Conservation (phyloP, 1,140 invertebrate species). For the Dufourea novaeangliae region DNA sequence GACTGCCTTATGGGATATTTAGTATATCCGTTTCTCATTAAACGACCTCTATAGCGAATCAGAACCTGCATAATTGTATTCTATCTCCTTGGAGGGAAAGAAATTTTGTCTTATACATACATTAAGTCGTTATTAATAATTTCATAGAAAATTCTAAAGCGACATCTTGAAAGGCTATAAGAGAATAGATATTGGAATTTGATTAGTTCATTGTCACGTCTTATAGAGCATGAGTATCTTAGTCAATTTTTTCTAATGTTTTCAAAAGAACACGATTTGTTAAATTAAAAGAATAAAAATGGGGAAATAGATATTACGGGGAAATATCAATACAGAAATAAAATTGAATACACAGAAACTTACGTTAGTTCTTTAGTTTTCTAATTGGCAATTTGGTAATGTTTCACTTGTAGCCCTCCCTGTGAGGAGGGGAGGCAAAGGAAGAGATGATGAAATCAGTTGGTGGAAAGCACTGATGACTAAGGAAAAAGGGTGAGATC, state of each 20-base stretch:
- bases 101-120: background rate
- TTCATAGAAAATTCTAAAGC: slow-evolving; percentile 16
- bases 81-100: slow-evolving; percentile 4
- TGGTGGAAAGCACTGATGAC: slow-evolving; percentile 54
- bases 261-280: slow-evolving; percentile 29
- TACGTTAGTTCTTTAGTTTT: slow-evolving; percentile 65
- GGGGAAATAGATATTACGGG: slow-evolving; percentile 50
- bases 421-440: slow-evolving; percentile 78
- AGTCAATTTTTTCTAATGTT: slow-evolving; percentile 22
- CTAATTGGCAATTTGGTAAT: slow-evolving; percentile 81
- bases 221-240: slow-evolving; percentile 2
- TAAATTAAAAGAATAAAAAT: slow-evolving; percentile 32
- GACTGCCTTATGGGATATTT: slow-evolving; percentile 80
- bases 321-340: slow-evolving; percentile 63
- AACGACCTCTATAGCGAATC: slow-evolving; percentile 25
- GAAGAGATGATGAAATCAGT: slow-evolving; percentile 68
- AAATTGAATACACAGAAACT: slow-evolving; percentile 60
- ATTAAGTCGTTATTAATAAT: background rate
- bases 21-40: slow-evolving; percentile 61
- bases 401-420: slow-evolving; percentile 82
- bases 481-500: slow-evolving; percentile 45
- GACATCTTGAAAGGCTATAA: background rate
- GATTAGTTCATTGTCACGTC: slow-evolving; percentile 1
- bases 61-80: slow-evolving; percentile 18
- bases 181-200: slow-evolving; percentile 9